phyloP scores from a whole-genome alignment of 2,888 invertebrate genomes.

The Lycocerus yunnanus region DNA sequence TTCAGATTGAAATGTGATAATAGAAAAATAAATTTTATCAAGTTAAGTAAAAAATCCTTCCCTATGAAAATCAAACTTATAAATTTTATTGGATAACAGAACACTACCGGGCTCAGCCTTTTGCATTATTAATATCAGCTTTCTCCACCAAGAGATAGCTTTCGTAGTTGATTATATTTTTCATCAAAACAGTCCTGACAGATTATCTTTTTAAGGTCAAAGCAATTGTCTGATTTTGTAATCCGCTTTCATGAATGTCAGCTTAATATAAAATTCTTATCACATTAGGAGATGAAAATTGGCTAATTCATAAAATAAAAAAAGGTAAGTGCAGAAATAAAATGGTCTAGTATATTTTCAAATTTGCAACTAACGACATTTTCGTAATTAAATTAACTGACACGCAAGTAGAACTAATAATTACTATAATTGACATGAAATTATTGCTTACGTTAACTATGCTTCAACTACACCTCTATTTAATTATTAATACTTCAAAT shows the following conservation, averaged over 20 bases:
- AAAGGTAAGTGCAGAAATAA: background rate
- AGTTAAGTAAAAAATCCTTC: background rate
- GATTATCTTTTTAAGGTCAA: background rate
- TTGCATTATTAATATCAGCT: background rate
- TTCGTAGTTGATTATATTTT: background rate
- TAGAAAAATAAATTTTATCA: background rate
- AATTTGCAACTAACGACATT: background rate
- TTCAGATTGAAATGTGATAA: background rate
- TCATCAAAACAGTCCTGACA: background rate
- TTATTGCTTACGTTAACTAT: background rate
- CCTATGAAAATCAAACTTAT: background rate
- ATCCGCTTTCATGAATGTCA: background rate
- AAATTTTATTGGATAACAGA: background rate
- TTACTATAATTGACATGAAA: too few species aligned
- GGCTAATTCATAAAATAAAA: background rate
- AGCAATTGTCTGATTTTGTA: background rate
- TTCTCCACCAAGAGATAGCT: too few species aligned
- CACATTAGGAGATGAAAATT: background rate
- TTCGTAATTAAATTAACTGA: background rate
- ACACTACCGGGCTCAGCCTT: background rate
- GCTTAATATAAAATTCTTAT: background rate
- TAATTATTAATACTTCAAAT: too few species aligned
- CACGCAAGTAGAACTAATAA: background rate
- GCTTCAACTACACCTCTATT: too few species aligned
- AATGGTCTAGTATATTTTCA: background rate